Evolutionary conservation across 2,113 vertebrate species (phyloP).

Genomic region (Dasyornis broadbenti): DNA sequence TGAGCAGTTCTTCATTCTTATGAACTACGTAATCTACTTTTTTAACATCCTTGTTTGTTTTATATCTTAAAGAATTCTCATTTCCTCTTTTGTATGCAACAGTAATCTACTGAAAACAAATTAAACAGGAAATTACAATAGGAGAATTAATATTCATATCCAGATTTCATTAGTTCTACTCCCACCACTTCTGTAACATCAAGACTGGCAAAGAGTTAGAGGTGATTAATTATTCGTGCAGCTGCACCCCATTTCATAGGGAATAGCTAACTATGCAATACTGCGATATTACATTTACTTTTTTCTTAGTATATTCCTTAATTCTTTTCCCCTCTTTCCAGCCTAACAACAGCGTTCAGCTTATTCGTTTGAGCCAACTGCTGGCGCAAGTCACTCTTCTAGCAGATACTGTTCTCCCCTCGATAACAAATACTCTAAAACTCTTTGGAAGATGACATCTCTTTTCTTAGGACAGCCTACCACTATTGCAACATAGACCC

Average conservation of each 20-base stretch:
- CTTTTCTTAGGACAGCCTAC: background rate
- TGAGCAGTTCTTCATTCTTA: background rate
- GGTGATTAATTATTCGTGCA: background rate
- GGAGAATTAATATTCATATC: background rate
- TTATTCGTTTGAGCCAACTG: background rate
- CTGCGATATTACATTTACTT: background rate
- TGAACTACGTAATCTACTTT: background rate
- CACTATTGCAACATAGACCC: background rate
- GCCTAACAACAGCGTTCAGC: background rate
- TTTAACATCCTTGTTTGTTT: background rate
- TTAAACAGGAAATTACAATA: slow-evolving; percentile 2
- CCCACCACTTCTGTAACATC: background rate
- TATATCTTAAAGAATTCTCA: background rate
- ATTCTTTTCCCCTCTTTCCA: background rate
- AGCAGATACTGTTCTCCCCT: background rate
- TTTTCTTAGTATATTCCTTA: background rate
- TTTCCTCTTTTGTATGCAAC: background rate
- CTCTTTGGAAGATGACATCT: background rate
- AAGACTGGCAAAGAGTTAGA: background rate
- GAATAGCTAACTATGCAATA: background rate
- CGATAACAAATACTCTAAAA: background rate
- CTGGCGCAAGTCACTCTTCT: background rate
- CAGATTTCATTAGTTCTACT: background rate
- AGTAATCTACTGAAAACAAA: background rate
- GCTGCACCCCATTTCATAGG: background rate